phyloP scores from a whole-genome alignment of 1,140 invertebrate genomes.

The Zeugodacus cucurbitae region DNA sequence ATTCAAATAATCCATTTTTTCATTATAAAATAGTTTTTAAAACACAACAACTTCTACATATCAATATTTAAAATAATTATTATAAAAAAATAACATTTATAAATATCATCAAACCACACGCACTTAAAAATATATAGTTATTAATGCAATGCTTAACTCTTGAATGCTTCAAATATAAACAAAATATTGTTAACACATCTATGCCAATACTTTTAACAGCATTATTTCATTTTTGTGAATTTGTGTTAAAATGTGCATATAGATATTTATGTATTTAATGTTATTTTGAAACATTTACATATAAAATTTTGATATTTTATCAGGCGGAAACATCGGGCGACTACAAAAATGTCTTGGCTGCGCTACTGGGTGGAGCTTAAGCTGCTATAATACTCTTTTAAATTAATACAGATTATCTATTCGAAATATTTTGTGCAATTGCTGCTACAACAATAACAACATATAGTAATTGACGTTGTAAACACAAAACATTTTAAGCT shows the following conservation, averaged over 20 bases:
- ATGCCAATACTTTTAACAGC: background rate
- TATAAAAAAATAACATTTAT: too few species aligned
- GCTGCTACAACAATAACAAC: too few species aligned
- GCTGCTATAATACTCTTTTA: background rate
- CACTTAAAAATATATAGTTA: too few species aligned
- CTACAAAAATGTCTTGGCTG: slow-evolving; percentile 76
- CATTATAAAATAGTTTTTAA: background rate
- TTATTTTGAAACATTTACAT: background rate
- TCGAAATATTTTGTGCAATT: too few species aligned
- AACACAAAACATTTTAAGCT: too few species aligned
- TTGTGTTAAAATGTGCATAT: background rate
- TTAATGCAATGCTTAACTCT: too few species aligned
- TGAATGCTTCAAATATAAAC: too few species aligned
- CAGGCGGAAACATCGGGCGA: slow-evolving; percentile 80
- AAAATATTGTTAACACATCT: background rate
- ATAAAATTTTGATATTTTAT: slow-evolving; percentile 53
- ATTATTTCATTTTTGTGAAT: too few species aligned
- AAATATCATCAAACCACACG: too few species aligned
- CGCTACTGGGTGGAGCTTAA: slow-evolving; percentile 68
- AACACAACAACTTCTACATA: background rate
- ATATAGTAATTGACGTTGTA: too few species aligned
- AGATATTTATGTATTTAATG: background rate
- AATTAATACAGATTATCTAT: too few species aligned
- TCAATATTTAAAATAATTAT: background rate
- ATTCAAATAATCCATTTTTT: background rate